Conservation (phyloP, 2,888 invertebrate genomes). For the Augochlorella aurata region DNA sequence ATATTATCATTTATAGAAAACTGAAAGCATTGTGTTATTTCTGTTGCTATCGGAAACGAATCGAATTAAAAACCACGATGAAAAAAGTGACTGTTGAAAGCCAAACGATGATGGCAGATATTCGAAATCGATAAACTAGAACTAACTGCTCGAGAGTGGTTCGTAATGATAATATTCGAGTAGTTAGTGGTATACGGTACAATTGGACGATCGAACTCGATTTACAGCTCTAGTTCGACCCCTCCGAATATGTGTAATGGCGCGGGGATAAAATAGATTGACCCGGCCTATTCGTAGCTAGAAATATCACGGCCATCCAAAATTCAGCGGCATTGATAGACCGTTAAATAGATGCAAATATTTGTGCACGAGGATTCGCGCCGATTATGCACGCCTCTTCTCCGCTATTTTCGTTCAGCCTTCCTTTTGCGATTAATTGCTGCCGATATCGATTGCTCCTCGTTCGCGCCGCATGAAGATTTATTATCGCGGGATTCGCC, state of each 20-base stretch:
- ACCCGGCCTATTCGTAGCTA: conserved; percentile 26
- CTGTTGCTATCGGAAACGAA: not conserved
- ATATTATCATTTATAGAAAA: not conserved
- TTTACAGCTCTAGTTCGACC: not conserved
- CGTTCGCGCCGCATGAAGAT: conserved; percentile 5
- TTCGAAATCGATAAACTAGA: not conserved
- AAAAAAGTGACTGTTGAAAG: not conserved
- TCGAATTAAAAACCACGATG: not conserved
- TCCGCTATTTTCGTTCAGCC: conserved; percentile 27
- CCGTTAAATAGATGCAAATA: conserved; percentile 44
- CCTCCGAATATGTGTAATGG: not conserved
- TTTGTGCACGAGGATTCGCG: conserved; percentile 25
- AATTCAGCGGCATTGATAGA: conserved; percentile 45
- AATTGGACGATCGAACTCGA: not conserved
- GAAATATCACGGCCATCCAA: conserved; percentile 42
- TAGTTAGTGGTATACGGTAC: not conserved
- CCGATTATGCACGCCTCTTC: conserved; percentile 23
- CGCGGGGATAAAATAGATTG: conserved; percentile 29
- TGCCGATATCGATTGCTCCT: conserved; percentile 19
- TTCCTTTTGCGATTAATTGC: conserved; percentile 28
- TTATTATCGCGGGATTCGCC: not conserved
- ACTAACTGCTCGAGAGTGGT: not conserved
- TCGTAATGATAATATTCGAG: not conserved
- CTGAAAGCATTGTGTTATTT: not conserved
- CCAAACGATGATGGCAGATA: not conserved